These are phyloP conservation scores for Drosophila nigromelanica DNA, from an alignment of 1,140 invertebrate genomes.

Conservation along the genomic window DNA sequence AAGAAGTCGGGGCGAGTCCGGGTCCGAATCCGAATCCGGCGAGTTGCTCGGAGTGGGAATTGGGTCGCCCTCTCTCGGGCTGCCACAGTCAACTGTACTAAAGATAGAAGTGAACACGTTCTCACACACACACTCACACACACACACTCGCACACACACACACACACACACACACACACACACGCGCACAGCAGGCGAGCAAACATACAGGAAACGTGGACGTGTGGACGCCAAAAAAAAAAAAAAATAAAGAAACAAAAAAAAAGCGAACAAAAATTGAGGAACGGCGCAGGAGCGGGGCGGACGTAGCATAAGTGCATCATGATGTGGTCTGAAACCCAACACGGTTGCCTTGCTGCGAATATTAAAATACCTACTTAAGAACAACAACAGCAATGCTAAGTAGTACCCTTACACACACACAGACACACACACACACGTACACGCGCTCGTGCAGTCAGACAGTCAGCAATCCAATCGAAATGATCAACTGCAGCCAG, in stretches of 20 bases:
- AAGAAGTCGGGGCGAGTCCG: constrained; percentile 2
- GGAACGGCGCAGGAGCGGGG: constrained; percentile 5
- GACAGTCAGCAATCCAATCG: constrained; percentile 11
- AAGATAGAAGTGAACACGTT: constrained; percentile 73
- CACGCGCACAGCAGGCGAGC: no score
- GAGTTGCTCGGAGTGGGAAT: constrained; percentile 19
- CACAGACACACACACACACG: constrained; percentile 22
- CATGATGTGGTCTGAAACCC: constrained; percentile 73
- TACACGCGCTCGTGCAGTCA: constrained; percentile 4
- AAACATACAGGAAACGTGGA: no score
- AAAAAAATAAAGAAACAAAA: constrained; percentile 16
- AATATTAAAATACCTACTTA: constrained; percentile 81
- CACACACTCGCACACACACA: constrained; percentile 14
- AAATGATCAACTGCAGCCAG: constrained; percentile 57
- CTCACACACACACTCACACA: constrained; percentile 37
- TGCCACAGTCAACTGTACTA: constrained; percentile 70
- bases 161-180: not conserved
- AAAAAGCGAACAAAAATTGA: constrained; percentile 8
- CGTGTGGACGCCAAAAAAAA: constrained; percentile 10
- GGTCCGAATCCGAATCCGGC: not conserved
- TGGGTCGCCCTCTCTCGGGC: constrained; percentile 29
- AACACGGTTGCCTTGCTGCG: constrained; percentile 74
- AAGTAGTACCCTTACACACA: constrained; percentile 50
- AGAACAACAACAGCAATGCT: constrained; percentile 56
- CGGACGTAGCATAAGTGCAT: constrained; percentile 60